Base-by-base conservation (phyloP, 2,888 invertebrate species). In the Drosophila atroscutellata region DNA sequence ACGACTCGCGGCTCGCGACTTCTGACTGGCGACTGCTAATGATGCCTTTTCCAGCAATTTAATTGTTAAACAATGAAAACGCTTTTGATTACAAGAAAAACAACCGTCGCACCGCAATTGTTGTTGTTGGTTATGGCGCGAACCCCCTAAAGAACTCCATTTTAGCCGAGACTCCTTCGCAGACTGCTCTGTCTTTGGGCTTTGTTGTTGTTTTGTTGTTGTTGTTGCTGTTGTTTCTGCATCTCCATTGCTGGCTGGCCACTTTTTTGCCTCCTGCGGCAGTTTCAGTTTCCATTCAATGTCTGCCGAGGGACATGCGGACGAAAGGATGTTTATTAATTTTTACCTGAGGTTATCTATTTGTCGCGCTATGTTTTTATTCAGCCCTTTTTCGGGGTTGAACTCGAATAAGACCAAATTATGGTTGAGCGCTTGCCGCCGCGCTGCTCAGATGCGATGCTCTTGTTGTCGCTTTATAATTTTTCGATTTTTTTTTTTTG, bases 31-130 rank as follows among this genome's bases (percentile, higher is more conserved):
- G 67, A 66, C 79, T 86, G 89, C 87, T 87, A 87, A 87, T 89
- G 89, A 87, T 87, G 87, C 87, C 85, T 89, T 89, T 87, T 89
- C 87, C 89, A 87, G 87, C 89, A 85, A 87, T 87, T 89, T 87
- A 87, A 87, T 87, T 87, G 87, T 87, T 89, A 89, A 89, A 87
- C 87, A 87, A 87, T 87, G 83, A 82, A 87, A 89, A 89, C 86
- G 87, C 87, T 87, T 87, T 85, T 86, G 86, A 89, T 86, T 89
- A 89, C 86, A 86, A 86, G 79, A 81, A 84, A 79, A 86, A 89
- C 86, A 86, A 80, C 66, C 70, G 62, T 70, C 62, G 28, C 57
- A 49, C 62, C 60, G 52, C 73, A 68, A 68, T 77, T 72, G 61
- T 62, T 66, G 66, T 37, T 64, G 36, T 34, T 54, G 63, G 32